phyloP scores from a whole-genome alignment of 37 sponge, comb jelly and placozoan genomes.

The Hexactinellida sp. region DNA sequence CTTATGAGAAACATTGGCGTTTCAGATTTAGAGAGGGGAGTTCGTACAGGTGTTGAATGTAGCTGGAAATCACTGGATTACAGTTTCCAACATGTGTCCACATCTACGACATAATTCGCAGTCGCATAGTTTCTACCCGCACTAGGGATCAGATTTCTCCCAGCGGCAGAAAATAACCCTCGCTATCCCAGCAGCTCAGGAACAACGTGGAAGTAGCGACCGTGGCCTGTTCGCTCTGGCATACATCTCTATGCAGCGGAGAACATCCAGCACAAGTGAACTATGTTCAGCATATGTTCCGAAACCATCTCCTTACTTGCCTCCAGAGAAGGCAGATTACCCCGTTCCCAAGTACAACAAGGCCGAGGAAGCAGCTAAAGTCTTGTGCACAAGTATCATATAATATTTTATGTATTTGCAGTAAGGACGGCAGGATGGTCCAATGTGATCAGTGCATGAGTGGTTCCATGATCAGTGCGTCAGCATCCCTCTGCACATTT shows the following conservation, averaged over 20 bases:
- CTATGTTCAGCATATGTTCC: background rate
- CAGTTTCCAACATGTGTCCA: too few relatives aligned
- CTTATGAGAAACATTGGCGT: too few relatives aligned
- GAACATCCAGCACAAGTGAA: background rate
- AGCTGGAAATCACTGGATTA: background rate
- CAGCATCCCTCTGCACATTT: background rate
- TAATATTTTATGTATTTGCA: background rate
- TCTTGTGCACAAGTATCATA: too few relatives aligned
- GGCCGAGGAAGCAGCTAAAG: background rate
- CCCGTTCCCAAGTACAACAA: background rate
- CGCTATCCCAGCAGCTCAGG: background rate
- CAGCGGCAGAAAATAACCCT: background rate
- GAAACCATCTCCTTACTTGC: background rate
- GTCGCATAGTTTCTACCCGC: background rate
- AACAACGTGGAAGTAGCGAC: background rate
- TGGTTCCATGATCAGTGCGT: background rate
- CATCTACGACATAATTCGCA: background rate
- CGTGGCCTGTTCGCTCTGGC: background rate
- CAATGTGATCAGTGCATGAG: background rate
- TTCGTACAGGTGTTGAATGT: background rate
- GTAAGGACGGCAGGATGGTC: background rate
- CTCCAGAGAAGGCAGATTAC: background rate
- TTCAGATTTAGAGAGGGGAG: too few relatives aligned
- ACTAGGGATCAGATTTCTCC: background rate
- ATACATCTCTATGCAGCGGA: background rate